These are phyloP conservation scores for Pseudococcus longispinus DNA, from an alignment of 2,888 invertebrate genomes.

Conservation along the genomic window DNA sequence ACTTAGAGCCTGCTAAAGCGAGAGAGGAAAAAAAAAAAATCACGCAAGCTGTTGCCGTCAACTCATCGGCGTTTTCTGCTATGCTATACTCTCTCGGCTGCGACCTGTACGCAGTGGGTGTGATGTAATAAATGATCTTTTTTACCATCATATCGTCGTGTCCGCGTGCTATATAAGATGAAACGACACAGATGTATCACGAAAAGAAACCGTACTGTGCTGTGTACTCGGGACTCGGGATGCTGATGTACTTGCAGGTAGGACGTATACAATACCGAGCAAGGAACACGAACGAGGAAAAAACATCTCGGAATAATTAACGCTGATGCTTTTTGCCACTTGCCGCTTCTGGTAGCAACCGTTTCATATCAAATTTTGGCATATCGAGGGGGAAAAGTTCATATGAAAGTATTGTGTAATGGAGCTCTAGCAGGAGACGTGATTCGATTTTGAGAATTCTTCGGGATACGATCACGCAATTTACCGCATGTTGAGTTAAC, in stretches of 20 bases:
- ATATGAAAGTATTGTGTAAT: no score
- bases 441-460: no score
- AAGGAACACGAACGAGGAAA: neutral
- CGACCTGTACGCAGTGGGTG: slow-evolving; percentile 43
- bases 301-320: slow-evolving; percentile 6
- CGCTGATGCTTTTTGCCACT: neutral
- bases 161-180: slow-evolving; percentile 15
- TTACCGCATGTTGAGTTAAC: no score
- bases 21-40: slow-evolving; percentile 45
- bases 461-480: no score
- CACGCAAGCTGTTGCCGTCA: slow-evolving; percentile 56
- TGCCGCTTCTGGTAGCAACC: neutral
- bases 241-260: neutral
- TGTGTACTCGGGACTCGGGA: neutral
- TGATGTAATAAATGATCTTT: slow-evolving; percentile 54
- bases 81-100: neutral
- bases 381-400: neutral
- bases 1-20: slow-evolving; percentile 42
- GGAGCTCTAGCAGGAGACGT: no score
- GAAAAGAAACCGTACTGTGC: slow-evolving; percentile 13
- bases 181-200: slow-evolving; percentile 33
- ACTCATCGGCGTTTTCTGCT: slow-evolving; percentile 55
- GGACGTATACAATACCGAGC: neutral
- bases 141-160: slow-evolving; percentile 38
- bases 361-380: neutral